phyloP scores from a whole-genome alignment of 2,113 vertebrate species.

The Callaeas wilsoni region DNA sequence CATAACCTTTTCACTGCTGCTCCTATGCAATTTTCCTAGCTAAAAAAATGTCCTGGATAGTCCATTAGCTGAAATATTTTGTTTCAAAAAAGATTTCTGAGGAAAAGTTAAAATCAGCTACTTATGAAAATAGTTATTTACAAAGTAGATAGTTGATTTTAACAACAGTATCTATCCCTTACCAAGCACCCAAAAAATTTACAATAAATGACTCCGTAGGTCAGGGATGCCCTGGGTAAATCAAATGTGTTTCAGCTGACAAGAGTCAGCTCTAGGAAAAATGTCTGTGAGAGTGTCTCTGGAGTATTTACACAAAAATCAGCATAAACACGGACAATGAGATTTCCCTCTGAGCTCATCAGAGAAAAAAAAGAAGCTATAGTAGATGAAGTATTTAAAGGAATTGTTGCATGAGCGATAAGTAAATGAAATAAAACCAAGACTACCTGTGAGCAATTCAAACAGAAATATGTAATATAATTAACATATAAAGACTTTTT shows the following conservation, averaged over 20 bases:
- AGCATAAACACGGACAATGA: not conserved
- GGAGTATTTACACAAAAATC: not conserved
- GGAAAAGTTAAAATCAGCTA: not conserved
- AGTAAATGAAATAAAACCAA: not conserved
- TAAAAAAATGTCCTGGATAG: not conserved
- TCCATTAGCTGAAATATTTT: not conserved
- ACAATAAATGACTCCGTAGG: not conserved
- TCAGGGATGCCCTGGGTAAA: not conserved
- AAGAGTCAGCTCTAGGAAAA: not conserved
- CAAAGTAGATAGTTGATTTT: not conserved
- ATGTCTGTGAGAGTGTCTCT: not conserved
- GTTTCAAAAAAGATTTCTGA: not conserved
- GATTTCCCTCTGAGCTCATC: not conserved
- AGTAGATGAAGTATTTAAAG: not conserved
- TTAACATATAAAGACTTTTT: not conserved
- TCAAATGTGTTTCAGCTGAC: not conserved
- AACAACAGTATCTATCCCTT: not conserved
- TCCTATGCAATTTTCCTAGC: not conserved
- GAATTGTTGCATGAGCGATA: not conserved
- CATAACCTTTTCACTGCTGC: not conserved
- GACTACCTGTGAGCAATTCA: not conserved
- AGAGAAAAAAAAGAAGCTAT: not conserved
- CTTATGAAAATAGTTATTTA: not conserved
- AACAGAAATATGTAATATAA: not conserved
- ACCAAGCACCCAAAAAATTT: not conserved